Evolutionary conservation across 2,113 vertebrate species (phyloP), one percentile per base, ranked within the genome.

Genomic region (Empidonax traillii): DNA sequence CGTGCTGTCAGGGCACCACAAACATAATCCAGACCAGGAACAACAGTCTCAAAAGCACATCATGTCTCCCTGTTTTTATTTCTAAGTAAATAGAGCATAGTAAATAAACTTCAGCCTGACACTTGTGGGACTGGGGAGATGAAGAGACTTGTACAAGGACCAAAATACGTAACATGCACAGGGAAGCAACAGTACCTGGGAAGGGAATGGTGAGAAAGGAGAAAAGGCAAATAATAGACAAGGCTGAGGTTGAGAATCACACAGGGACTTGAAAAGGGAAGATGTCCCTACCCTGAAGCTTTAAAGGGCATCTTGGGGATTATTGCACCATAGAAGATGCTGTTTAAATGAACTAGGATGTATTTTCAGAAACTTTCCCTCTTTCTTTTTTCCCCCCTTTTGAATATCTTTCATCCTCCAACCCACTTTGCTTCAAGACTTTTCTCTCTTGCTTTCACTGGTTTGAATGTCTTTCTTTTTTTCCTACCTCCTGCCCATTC

Each of bases 1-100:
- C 0, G 0, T 8, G 68, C 4, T 33, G 33, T 39, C 52, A 71
- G 37, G 3, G 5, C 27, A 27, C 1, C 15, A 17, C 10, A 23
- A n/a, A 10, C 17, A 3, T 5, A 15, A 81, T 9, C n/a, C 41
- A 53, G n/a, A 28, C 33, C 23, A 59, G 78, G 20, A 24, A 43
- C 25, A 43, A 9, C 3, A 43, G 8, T 25, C 39, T 78, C 47
- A 52, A 33, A n/a, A 91, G 28, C n/a, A 41, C 18, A n/a, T 75
- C 56, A 47, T 5, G 1, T 19, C 24, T n/a, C 16, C 77, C 86
- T 73, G 51, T 10, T 63, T 87, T 94, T 61, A 49, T 65, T 59
- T 55, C 56, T 65, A 75, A 68, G 5, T 82, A 67, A 92, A 73
- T 8, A 21, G 55, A 85, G 69, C 51, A 67, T 12, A 62, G 43